phyloP scores from a whole-genome alignment of 2,113 vertebrate genomes.

The Clarias batrachus region DNA sequence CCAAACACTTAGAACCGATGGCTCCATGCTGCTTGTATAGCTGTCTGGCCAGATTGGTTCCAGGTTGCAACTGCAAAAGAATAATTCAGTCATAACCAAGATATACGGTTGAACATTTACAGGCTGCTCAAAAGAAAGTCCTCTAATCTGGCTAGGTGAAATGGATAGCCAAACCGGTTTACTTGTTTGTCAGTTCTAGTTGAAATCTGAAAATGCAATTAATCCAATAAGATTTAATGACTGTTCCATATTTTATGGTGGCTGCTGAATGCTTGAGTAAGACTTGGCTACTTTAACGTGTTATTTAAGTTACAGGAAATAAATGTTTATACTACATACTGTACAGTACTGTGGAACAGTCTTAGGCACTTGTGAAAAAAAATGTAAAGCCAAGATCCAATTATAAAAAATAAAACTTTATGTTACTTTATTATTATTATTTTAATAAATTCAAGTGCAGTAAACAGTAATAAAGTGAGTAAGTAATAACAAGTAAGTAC shows the following conservation, averaged over 20 bases:
- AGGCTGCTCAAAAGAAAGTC: not conserved
- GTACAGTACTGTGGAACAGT: not conserved
- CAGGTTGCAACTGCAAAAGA: not conserved
- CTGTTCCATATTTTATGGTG: not conserved
- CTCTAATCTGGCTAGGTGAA: not conserved
- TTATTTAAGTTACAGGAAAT: not conserved
- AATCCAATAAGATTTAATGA: not conserved
- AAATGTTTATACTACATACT: not conserved
- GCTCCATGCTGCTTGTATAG: not conserved
- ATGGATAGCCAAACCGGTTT: not conserved
- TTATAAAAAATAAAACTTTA: not conserved
- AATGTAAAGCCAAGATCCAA: not conserved
- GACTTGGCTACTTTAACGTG: not conserved
- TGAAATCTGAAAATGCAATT: slow-evolving; percentile 11
- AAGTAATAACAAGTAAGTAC: too few species aligned
- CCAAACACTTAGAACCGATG: not conserved
- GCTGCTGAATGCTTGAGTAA: not conserved
- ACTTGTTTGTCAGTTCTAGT: not conserved
- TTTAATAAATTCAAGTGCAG: not conserved
- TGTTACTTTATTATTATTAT: not conserved
- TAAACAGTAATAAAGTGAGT: not conserved
- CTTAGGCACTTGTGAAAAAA: not conserved
- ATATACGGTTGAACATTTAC: not conserved
- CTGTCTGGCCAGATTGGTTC: not conserved
- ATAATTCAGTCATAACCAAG: not conserved